phyloP scores from a whole-genome alignment of 2,797 vertebrate species.

The Phataginus tricuspis region DNA sequence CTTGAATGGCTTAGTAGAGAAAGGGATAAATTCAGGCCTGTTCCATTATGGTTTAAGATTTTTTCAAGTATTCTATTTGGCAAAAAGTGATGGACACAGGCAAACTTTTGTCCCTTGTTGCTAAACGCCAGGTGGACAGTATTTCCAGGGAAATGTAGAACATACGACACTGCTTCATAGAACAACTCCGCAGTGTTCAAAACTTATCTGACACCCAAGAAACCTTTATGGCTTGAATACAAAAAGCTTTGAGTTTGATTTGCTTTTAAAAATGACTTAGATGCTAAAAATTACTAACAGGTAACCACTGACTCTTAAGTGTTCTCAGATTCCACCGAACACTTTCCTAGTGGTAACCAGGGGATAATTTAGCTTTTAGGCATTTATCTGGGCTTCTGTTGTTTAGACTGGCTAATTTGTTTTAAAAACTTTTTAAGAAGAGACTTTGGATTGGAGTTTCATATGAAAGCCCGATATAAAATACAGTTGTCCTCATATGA shows the following conservation, averaged over 20 bases:
- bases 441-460: not conserved
- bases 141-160: not conserved
- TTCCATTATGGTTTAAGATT: not conserved
- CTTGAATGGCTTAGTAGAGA: not conserved
- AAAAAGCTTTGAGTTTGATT: not conserved
- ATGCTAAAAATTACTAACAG: not conserved
- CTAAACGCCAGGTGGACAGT: not conserved
- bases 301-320: not conserved
- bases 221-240: not conserved
- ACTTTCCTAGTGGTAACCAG: not conserved
- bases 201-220: not conserved
- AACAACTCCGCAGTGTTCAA: not conserved
- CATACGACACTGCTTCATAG: not conserved
- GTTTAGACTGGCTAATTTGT: not conserved
- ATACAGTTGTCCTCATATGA: not conserved
- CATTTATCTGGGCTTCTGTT: not conserved
- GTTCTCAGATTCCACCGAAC: not conserved
- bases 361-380: not conserved
- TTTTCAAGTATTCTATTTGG: not conserved
- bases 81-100: not conserved
- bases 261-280: slow-evolving; percentile 24
- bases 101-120: slow-evolving; percentile 13
- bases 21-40: not conserved
- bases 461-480: not conserved
- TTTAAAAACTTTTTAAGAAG: not conserved